Conservation (phyloP, 2,113 vertebrate species). For the Collichthys lucidus region DNA sequence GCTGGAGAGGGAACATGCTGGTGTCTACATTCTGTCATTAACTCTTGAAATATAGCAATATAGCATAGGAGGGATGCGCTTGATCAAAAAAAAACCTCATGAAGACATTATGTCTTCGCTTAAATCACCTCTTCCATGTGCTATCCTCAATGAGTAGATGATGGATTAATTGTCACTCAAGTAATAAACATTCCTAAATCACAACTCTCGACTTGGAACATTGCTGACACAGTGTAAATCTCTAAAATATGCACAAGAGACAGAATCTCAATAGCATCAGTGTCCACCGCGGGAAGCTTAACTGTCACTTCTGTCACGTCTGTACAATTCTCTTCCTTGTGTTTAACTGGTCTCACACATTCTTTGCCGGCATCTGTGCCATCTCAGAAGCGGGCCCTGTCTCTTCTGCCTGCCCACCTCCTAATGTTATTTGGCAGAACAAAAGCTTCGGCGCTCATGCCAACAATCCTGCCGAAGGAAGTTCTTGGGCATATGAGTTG, state of each 20-base stretch:
- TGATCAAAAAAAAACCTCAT: constrained; percentile 31
- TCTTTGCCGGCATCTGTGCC: constrained; percentile 66
- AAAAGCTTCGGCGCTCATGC: constrained; percentile 72
- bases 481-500: constrained; percentile 72
- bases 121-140: constrained; percentile 35
- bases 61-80: constrained; percentile 16
- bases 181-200: constrained; percentile 42
- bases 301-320: constrained; percentile 66
- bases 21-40: constrained; percentile 51
- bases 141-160: constrained; percentile 23
- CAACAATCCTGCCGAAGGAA: constrained; percentile 69
- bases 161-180: constrained; percentile 43
- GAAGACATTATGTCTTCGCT: constrained; percentile 26
- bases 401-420: constrained; percentile 76
- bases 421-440: constrained; percentile 81
- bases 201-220: constrained; percentile 26
- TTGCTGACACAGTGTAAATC: constrained; percentile 56
- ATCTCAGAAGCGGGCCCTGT: constrained; percentile 73
- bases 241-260: constrained; percentile 52
- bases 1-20: constrained; percentile 27
- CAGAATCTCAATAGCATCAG: constrained; percentile 62
- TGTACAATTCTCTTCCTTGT: constrained; percentile 56
- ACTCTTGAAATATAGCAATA: constrained; percentile 42
- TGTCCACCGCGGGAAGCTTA: constrained; percentile 55
- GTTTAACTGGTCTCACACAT: constrained; percentile 69